These are phyloP conservation scores for Latrodectus geometricus DNA, from an alignment of 1,140 invertebrate species.

Conservation along the genomic window DNA sequence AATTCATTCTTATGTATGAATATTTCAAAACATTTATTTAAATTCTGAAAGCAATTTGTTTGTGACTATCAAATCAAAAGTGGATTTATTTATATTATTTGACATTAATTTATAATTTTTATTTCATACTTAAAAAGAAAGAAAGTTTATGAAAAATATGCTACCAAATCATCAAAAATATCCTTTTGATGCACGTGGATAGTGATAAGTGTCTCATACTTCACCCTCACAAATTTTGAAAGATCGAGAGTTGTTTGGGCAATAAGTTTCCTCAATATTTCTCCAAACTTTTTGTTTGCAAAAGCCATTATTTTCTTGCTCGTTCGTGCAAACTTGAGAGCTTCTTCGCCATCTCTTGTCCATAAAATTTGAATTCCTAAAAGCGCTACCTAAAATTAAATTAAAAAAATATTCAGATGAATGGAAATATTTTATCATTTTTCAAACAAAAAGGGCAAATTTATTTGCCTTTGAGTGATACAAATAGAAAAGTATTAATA, in stretches of 20 bases:
- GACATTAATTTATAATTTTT: neutral
- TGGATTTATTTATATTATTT: neutral
- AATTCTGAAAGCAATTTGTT: neutral
- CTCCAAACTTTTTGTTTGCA: slow-evolving; percentile 94
- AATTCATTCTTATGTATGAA: too few relatives aligned
- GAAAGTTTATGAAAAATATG: neutral
- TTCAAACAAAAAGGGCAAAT: too few relatives aligned
- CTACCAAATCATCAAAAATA: slow-evolving; percentile 94
- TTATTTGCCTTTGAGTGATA: too few relatives aligned
- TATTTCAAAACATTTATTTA: too few relatives aligned
- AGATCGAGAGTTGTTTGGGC: slow-evolving; percentile 95
- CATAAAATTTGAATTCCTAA: slow-evolving; percentile 98
- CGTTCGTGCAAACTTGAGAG: slow-evolving; percentile 86
- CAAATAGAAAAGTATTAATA: neutral
- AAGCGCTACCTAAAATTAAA: slow-evolving; percentile 79
- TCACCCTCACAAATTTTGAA: slow-evolving; percentile 89
- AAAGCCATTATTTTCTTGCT: slow-evolving; percentile 95
- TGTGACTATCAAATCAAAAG: neutral
- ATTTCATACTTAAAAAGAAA: neutral
- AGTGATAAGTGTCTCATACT: slow-evolving; percentile 96
- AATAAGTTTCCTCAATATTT: slow-evolving; percentile 92
- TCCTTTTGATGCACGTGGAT: slow-evolving; percentile 97
- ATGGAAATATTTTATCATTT: neutral
- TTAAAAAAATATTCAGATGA: neutral
- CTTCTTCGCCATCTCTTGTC: slow-evolving; percentile 92